Evolutionary conservation across 1,140 invertebrate genomes (phyloP).

Genomic region (Parasteatoda tepidariorum): DNA sequence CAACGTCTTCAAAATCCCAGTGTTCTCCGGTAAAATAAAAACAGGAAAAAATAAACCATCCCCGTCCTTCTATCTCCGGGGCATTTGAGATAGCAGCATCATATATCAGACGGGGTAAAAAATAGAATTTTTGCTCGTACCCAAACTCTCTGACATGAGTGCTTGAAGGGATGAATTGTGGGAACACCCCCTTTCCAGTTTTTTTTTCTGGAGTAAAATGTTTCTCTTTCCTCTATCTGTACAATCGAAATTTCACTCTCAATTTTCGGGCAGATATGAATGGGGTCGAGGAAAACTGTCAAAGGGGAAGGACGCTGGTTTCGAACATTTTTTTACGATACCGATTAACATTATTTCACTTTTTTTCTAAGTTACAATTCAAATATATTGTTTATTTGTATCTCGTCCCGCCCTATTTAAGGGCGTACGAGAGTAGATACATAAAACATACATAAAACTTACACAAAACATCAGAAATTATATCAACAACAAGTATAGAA

Average conservation of each 20-base stretch:
- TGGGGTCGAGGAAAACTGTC: neutral
- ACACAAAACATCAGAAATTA: too few relatives aligned
- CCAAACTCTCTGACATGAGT: neutral
- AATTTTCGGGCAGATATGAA: neutral
- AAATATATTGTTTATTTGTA: too few relatives aligned
- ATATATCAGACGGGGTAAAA: neutral
- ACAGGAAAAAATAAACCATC: neutral
- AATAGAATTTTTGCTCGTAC: neutral
- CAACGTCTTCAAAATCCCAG: neutral
- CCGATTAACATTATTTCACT: too few relatives aligned
- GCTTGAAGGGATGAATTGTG: neutral
- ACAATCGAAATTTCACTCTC: slow-evolving; percentile 10
- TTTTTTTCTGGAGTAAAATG: neutral
- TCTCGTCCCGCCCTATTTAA: too few relatives aligned
- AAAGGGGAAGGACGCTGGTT: too few relatives aligned
- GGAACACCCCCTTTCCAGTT: neutral
- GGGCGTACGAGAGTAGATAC: too few relatives aligned
- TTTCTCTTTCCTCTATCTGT: neutral
- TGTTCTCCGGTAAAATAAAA: neutral
- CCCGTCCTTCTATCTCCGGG: neutral
- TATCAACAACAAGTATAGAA: too few relatives aligned
- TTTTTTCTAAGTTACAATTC: too few relatives aligned
- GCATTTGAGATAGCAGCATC: slow-evolving; percentile 4
- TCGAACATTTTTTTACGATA: too few relatives aligned
- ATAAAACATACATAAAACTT: too few relatives aligned